A percentile compares a stretch with the other conserved stretches of the same genome.
Evolutionary conservation across 2,888 invertebrate genomes (phyloP).

Genomic region (Chrysotoxum bicinctum): DNA sequence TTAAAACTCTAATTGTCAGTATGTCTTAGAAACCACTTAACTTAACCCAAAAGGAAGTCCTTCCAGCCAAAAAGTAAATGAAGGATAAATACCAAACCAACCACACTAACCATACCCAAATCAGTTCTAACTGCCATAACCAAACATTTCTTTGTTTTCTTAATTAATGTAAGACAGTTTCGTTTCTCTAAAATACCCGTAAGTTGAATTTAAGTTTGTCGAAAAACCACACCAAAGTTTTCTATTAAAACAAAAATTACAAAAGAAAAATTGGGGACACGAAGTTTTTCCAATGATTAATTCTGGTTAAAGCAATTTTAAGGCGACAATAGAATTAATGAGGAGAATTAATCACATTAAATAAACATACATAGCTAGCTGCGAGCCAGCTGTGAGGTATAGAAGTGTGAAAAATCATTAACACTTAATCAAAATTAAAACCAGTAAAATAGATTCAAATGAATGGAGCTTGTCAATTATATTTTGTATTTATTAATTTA

Average conservation of each 20-base stretch:
- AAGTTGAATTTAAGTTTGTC: slow-evolving; percentile 1
- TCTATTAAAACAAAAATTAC: neutral
- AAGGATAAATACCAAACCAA: neutral
- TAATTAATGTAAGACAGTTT: slow-evolving; percentile 1
- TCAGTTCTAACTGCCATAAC: slow-evolving; percentile 4
- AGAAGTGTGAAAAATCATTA: slow-evolving; percentile 6
- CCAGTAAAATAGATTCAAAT: neutral
- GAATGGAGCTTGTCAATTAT: neutral
- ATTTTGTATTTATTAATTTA: neutral
- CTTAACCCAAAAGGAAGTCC: neutral
- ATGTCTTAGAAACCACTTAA: neutral
- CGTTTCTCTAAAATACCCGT: neutral
- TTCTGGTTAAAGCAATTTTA: slow-evolving; percentile 1
- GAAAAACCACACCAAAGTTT: neutral
- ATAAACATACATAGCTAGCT: neutral
- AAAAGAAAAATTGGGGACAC: neutral
- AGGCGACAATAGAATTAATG: slow-evolving; percentile 15
- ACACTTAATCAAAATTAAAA: slow-evolving; percentile 2
- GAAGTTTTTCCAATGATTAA: slow-evolving; percentile 2
- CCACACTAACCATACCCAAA: slow-evolving; percentile 1
- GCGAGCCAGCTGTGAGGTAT: neutral
- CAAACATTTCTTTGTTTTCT: neutral
- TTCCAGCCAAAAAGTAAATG: neutral
- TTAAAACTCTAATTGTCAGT: neutral
- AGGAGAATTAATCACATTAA: neutral